phyloP scores from a whole-genome alignment of 1,140 invertebrate genomes.

The Parasteatoda tepidariorum region DNA sequence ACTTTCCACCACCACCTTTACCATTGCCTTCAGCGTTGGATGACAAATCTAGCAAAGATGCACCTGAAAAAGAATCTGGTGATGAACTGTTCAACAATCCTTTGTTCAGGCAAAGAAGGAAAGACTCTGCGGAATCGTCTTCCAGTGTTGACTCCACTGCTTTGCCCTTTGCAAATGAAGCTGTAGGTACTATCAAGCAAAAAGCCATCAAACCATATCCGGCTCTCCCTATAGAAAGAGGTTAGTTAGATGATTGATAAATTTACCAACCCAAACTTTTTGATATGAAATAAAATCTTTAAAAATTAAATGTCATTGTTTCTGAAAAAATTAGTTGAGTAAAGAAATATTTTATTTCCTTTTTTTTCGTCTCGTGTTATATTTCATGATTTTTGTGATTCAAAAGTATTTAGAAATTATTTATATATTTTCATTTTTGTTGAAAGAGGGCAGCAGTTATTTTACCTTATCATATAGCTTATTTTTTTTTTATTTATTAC shows the following conservation, averaged over 20 bases:
- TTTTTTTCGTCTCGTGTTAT: no score
- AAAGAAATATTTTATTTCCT: no score
- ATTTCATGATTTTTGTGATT: no score
- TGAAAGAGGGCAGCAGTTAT: no score
- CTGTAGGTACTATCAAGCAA: conserved; percentile 96
- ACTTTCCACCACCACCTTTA: conserved; percentile 70
- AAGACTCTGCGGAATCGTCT: conserved; percentile 74
- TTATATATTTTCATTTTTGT: no score
- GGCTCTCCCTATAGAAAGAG: conserved; percentile 44
- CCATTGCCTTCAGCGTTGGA: conserved; percentile 66
- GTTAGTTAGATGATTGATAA: neutral
- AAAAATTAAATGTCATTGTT: no score
- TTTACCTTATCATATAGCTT: no score
- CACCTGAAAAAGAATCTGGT: conserved; percentile 18
- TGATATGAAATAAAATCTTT: no score
- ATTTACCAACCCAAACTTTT: no score
- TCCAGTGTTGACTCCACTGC: conserved; percentile 95
- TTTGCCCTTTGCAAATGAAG: conserved; percentile 98
- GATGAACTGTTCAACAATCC: conserved; percentile 54
- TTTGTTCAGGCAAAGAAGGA: conserved; percentile 34
- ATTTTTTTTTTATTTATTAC: no score
- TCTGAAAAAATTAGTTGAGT: no score
- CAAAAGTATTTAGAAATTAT: no score
- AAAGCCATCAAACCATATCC: conserved; percentile 72
- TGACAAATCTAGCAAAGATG: conserved; percentile 56